Evolutionary conservation across 2,113 vertebrate genomes (phyloP).

Genomic region (Tiliqua scincoides): DNA sequence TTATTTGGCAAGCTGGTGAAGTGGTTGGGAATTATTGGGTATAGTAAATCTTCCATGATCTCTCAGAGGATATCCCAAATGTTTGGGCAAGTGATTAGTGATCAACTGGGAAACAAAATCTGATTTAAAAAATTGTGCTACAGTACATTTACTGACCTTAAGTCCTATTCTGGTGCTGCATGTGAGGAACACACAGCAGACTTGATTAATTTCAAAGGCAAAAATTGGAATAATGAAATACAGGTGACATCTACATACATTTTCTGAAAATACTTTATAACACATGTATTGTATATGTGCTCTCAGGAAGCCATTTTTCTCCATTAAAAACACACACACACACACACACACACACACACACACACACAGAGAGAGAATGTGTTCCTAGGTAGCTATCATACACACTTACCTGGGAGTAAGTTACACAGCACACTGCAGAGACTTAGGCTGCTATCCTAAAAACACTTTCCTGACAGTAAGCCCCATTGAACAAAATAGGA

Average conservation of each 20-base stretch:
- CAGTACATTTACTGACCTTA: not conserved
- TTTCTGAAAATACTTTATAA: not conserved
- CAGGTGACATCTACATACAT: not conserved
- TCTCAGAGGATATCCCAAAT: not conserved
- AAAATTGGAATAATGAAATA: not conserved
- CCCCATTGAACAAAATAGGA: not conserved
- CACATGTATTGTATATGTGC: no score
- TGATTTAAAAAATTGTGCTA: not conserved
- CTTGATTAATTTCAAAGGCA: not conserved
- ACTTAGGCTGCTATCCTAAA: no score
- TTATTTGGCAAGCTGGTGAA: not conserved
- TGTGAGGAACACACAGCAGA: not conserved
- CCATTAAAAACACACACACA: not conserved
- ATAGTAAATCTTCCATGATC: not conserved
- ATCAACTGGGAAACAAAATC: not conserved
- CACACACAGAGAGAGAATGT: no score
- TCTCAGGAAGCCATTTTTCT: not conserved
- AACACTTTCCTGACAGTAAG: not conserved
- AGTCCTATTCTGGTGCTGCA: not conserved
- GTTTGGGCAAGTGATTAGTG: not conserved
- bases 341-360: no score
- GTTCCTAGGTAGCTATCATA: not conserved
- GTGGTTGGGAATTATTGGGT: not conserved
- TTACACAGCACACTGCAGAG: no score
- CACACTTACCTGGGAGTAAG: no score